Base-by-base conservation (phyloP, 2,797 vertebrate species). In the Saxicola maurus region DNA sequence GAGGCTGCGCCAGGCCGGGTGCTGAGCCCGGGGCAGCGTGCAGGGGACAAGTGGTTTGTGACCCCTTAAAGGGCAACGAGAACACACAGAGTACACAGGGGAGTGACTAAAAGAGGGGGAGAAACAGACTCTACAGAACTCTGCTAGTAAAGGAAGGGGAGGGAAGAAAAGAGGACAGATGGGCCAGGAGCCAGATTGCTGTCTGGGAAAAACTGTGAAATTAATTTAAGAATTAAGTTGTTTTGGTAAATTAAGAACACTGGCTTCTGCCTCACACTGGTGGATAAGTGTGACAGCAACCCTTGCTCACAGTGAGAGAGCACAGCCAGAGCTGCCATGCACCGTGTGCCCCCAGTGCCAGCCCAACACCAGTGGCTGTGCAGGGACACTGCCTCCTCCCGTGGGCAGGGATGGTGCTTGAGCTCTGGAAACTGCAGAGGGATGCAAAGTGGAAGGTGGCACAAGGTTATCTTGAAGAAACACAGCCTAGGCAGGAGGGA, bases 351-450 rank as follows among this genome's bases (percentile, higher is more conserved):
- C 55, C 31, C 38, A 2, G 49, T 16, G 31, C 13, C 73, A 67
- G 72, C 52, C 49, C 31, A 38, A 5, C 23, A 33, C 1, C 4
- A 21, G 59, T 8, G 56, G 5, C 56, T 56, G 37, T 11, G 38
- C 37, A 75, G 45, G 18, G 38, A 69, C 4, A 12, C 67, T 69
- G 51, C 74, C 69, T n/a, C 20, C 77, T 74, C 49, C 51, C 0
- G 0, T 1, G 4, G 42, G 31, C 48, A 30, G 49, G 55, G 60
- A 25, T 3, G 20, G 31, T 1, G 1, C 7, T 1, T 10, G 13
- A 65, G 35, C 52, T 15, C 67, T 30, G 60, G 24, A 8, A 46
- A 30, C 20, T 7, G n/a, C 64, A 18, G 30, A 20, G 4, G 7
- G 2, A 23, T 5, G 42, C 3, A 30, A 30, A 49, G 17, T 14